Percentiles rank a stretch among this genome's conserved stretches.
Conservation (phyloP, 2,797 vertebrate genomes). For the Rhabdophis nuchalis region DNA sequence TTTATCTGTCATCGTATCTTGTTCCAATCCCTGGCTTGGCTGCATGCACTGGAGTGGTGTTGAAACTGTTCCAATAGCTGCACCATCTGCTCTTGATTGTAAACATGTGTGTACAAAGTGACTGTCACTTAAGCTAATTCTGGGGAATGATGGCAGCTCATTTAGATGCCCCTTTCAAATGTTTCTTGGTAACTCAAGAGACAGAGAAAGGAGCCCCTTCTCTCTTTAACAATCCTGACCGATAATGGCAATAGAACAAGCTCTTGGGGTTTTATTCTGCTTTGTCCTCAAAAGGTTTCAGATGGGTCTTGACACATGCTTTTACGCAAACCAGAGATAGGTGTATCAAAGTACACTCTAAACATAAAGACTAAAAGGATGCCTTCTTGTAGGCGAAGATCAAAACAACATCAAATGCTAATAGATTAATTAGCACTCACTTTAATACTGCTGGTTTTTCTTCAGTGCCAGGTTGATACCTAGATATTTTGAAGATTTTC, state of each 20-base stretch:
- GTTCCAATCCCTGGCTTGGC: constrained; percentile 13
- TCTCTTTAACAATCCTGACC: neutral
- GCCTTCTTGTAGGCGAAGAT: neutral
- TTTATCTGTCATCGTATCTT: neutral
- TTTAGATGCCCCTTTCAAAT: constrained; percentile 4
- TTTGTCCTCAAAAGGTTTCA: neutral
- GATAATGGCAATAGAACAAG: neutral
- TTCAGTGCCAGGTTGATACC: neutral
- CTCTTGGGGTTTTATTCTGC: neutral
- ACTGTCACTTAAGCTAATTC: constrained; percentile 62
- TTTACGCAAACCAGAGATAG: neutral
- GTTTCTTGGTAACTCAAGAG: neutral
- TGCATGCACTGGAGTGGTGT: neutral
- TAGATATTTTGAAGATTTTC: neutral
- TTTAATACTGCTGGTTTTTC: neutral
- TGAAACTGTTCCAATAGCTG: constrained; percentile 31
- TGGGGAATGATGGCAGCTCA: neutral
- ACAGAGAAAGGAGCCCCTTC: neutral
- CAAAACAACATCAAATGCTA: neutral
- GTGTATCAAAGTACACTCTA: neutral
- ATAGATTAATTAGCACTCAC: neutral
- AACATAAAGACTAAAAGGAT: neutral
- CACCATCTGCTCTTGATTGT: constrained; percentile 62
- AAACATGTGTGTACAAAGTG: constrained; percentile 63
- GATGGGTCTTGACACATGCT: neutral